A percentile compares a stretch with the other conserved stretches of the same genome.
Evolutionary conservation across 2,797 vertebrate species (phyloP).

Genomic region (Lutjanus campechanus): DNA sequence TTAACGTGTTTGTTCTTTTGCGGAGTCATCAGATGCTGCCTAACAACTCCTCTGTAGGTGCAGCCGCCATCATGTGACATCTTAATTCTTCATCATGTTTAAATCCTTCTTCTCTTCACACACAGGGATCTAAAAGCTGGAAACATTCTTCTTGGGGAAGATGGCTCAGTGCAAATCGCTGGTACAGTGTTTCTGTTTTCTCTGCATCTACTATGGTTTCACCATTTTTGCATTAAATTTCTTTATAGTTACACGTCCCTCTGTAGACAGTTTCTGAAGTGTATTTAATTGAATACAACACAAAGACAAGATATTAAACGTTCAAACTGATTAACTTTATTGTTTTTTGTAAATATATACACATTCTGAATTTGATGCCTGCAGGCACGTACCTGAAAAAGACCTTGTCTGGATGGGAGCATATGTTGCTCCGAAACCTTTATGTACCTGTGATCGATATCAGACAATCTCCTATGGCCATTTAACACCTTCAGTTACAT

Average conservation of each 20-base stretch:
- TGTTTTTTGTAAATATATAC: too few relatives aligned
- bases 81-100: slow-evolving; percentile 20
- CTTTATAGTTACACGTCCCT: background rate
- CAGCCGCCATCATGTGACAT: slow-evolving; percentile 12
- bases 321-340: too few relatives aligned
- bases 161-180: slow-evolving; percentile 96
- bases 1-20: slow-evolving; percentile 28
- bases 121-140: slow-evolving; percentile 96
- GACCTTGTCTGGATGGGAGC: too few relatives aligned
- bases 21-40: background rate
- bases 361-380: too few relatives aligned
- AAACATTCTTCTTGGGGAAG: slow-evolving; percentile 96
- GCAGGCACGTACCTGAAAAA: too few relatives aligned
- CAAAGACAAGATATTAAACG: too few relatives aligned
- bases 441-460: too few relatives aligned
- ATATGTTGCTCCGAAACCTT: too few relatives aligned
- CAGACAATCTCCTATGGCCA: too few relatives aligned
- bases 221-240: background rate
- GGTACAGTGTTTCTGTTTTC: slow-evolving; percentile 80
- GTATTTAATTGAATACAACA: too few relatives aligned
- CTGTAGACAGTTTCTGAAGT: too few relatives aligned
- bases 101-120: slow-evolving; percentile 34
- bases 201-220: background rate
- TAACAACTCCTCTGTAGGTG: slow-evolving; percentile 11
- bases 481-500: too few relatives aligned